Conservation (phyloP, 92 coral and sea anemone genomes). For the Palythoa grandiflora region DNA sequence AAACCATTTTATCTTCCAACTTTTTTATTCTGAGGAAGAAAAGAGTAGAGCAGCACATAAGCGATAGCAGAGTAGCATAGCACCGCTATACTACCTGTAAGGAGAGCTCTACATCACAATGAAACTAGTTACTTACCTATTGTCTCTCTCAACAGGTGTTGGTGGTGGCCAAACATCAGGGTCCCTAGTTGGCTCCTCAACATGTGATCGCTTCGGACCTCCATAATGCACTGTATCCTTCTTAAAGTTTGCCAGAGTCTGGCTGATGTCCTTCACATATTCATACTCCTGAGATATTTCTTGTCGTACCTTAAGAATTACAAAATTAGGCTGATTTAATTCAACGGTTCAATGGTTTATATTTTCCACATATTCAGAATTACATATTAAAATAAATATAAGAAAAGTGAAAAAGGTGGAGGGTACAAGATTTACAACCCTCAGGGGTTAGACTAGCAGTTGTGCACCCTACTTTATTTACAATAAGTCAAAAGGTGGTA, state of each 20-base stretch:
- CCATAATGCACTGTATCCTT: slow-evolving; percentile 95
- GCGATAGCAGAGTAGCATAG: too few relatives aligned
- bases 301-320: slow-evolving; percentile 82
- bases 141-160: slow-evolving; percentile 96
- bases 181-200: slow-evolving; percentile 93
- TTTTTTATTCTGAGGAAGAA: too few relatives aligned
- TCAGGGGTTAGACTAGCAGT: too few relatives aligned
- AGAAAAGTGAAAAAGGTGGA: too few relatives aligned
- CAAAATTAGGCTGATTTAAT: background rate
- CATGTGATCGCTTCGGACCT: slow-evolving; percentile 81
- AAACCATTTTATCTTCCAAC: too few relatives aligned
- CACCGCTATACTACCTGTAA: too few relatives aligned
- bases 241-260: slow-evolving; percentile 97
- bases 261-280: slow-evolving; percentile 96
- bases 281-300: slow-evolving; percentile 95
- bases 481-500: too few relatives aligned
- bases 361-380: background rate
- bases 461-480: too few relatives aligned
- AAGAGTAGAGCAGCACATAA: too few relatives aligned
- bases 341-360: background rate
- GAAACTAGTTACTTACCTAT: slow-evolving; percentile 67
- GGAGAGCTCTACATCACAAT: too few relatives aligned
- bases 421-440: too few relatives aligned
- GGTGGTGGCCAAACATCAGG: slow-evolving; percentile 99
- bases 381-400: too few relatives aligned